Percentiles rank a stretch among this genome's conserved stretches.
phyloP scores from a whole-genome alignment of 2,888 invertebrate species.

The Idaea biselata region DNA sequence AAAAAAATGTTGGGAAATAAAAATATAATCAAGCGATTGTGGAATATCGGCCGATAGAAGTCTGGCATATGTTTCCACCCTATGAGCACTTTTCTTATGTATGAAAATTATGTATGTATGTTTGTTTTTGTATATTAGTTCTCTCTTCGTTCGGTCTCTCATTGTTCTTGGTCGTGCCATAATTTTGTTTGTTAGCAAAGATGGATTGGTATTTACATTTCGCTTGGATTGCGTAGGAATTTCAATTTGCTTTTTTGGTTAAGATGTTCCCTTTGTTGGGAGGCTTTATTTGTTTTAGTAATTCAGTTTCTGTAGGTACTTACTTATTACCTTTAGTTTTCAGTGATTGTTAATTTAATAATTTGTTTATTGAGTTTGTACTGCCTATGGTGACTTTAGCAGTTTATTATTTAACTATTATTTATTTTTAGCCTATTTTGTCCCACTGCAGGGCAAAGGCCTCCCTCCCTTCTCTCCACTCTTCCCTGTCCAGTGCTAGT shows the following conservation, averaged over 20 bases:
- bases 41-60: not conserved
- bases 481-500: too few relatives aligned
- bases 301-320: not conserved
- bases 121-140: conserved; percentile 35
- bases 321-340: not conserved
- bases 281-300: not conserved
- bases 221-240: conserved; percentile 19
- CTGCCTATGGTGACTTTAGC: not conserved
- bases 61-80: conserved; percentile 22
- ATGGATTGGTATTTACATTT: conserved; percentile 24
- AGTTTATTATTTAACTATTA: too few relatives aligned
- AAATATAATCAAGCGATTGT: not conserved
- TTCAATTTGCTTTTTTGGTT: conserved; percentile 21
- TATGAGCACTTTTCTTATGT: conserved; percentile 33
- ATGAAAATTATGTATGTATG: conserved; percentile 31
- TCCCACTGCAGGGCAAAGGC: too few relatives aligned
- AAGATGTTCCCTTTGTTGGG: not conserved
- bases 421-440: too few relatives aligned
- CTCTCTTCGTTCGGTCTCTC: conserved; percentile 18
- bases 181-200: conserved; percentile 19
- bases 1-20: not conserved
- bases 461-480: too few relatives aligned
- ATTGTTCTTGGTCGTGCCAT: conserved; percentile 22
- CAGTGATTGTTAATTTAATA: not conserved
- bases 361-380: not conserved